These are phyloP conservation scores for Peribatodes rhomboidaria DNA, from an alignment of 2,888 invertebrate genomes.

Conservation along the genomic window DNA sequence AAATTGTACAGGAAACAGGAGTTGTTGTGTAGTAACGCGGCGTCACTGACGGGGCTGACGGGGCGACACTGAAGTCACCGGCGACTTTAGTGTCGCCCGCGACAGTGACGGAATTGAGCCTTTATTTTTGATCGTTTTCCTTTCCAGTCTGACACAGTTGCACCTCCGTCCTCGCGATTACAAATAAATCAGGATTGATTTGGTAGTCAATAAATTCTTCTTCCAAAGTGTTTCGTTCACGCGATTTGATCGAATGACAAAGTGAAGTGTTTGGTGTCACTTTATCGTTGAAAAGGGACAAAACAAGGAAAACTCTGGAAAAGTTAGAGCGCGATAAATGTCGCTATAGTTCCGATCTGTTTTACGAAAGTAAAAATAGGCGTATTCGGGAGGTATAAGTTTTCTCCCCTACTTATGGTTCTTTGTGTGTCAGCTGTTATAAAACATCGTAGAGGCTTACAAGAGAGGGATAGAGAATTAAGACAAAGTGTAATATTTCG, in stretches of 20 bases:
- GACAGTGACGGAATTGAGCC: background rate
- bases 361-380: conserved; percentile 9
- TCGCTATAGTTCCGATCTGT: conserved; percentile 11
- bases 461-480: too few relatives aligned
- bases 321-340: conserved; percentile 18
- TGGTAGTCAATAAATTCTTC: conserved; percentile 14
- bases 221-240: conserved; percentile 13
- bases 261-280: conserved; percentile 19
- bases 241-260: conserved; percentile 22
- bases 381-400: background rate
- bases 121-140: background rate
- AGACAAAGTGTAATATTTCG: too few relatives aligned
- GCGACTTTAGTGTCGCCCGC: background rate
- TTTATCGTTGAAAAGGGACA: conserved; percentile 27
- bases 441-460: too few relatives aligned
- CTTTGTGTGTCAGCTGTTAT: too few relatives aligned
- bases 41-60: too few relatives aligned
- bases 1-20: too few relatives aligned
- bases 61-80: too few relatives aligned
- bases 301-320: conserved; percentile 21
- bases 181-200: conserved; percentile 17
- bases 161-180: background rate
- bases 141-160: background rate
- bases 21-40: too few relatives aligned
- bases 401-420: background rate